Base-by-base conservation (phyloP, 2,113 vertebrate genomes). In the Eretmochelys imbricata region DNA sequence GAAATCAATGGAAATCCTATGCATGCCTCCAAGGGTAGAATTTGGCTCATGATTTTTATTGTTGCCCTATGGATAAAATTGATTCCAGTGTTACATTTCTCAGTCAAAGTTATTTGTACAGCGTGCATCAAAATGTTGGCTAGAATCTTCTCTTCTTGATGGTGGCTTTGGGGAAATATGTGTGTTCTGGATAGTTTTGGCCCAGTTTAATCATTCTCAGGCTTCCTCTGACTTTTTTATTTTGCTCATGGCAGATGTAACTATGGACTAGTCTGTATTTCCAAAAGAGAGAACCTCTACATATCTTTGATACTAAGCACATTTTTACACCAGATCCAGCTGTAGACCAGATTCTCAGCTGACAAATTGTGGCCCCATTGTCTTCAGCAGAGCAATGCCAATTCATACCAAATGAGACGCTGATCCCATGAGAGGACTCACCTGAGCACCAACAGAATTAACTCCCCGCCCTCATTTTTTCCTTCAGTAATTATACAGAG, bases 61-160 rank as follows among this genome's bases (percentile, higher is more conserved):
- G 86, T 97, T 97, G 94, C 88, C 0, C 92, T 93, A 91, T 94
- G 91, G 90, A 90, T 90, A 92, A 95, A 98, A 97, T 96, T 94
- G 83, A 93, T 97, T 97, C 95, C 94, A 96, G 96, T 0, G 0
- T 94, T 96, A 87, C 25, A 3, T 95, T 94, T 95, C 89, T 96
- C 89, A 82, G 88, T 94, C 84, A 91, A 76, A 93, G 83, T 78
- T 95, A 93, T 95, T 97, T 91, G 90, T 94, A 83, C 65, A 92
- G 88, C 89, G 75, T 97, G 93, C 92, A 97, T 97, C 93, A 97
- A 97, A 96, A 93, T 93, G 54, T 94, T 97, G 97, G 97, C 96
- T 93, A 91, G 87, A 2, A 65, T 72, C 88, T 95, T 82, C 90
- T 94, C 80, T 79, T 94, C 93, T 95, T 95, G 94, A 95, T 95